A percentile compares a stretch with the other conserved stretches of the same genome.
Evolutionary conservation across 2,888 invertebrate genomes (phyloP).

Genomic region (Macrosiphum euphorbiae): DNA sequence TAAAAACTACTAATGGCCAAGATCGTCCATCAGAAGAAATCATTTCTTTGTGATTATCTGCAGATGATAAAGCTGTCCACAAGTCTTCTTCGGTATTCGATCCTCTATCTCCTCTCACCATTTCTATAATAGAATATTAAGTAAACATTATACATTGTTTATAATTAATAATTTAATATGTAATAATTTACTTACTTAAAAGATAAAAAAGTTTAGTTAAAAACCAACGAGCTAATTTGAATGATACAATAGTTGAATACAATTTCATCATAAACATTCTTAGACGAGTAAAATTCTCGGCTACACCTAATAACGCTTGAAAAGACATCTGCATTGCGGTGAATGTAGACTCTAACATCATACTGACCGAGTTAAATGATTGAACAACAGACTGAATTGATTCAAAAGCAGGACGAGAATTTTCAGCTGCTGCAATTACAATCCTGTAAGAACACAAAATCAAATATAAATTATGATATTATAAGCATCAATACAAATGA

Average conservation of each 20-base stretch:
- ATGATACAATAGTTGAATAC: constrained; percentile 87
- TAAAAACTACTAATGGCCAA: constrained; percentile 92
- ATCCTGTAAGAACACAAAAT: constrained; percentile 74
- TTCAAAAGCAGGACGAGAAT: constrained; percentile 92
- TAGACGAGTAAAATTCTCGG: constrained; percentile 91
- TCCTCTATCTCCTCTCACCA: constrained; percentile 26
- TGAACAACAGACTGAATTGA: constrained; percentile 93
- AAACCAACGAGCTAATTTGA: constrained; percentile 85
- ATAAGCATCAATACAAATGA: background rate
- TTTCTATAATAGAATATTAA: constrained; percentile 12
- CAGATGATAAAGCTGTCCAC: constrained; percentile 63
- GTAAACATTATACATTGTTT: background rate
- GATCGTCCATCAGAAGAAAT: constrained; percentile 73
- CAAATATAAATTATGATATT: background rate
- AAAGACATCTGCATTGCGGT: constrained; percentile 93
- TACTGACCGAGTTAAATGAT: constrained; percentile 92
- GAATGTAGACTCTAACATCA: constrained; percentile 96
- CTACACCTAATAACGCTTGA: constrained; percentile 93
- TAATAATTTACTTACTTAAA: constrained; percentile 61
- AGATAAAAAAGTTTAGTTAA: constrained; percentile 68
- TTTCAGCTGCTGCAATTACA: constrained; percentile 90
- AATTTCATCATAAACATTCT: constrained; percentile 87
- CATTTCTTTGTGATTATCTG: constrained; percentile 70
- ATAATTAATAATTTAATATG: background rate
- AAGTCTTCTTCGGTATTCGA: constrained; percentile 42